Base-by-base conservation (phyloP, 2,113 vertebrate genomes). In the Mormyrus lacerda region DNA sequence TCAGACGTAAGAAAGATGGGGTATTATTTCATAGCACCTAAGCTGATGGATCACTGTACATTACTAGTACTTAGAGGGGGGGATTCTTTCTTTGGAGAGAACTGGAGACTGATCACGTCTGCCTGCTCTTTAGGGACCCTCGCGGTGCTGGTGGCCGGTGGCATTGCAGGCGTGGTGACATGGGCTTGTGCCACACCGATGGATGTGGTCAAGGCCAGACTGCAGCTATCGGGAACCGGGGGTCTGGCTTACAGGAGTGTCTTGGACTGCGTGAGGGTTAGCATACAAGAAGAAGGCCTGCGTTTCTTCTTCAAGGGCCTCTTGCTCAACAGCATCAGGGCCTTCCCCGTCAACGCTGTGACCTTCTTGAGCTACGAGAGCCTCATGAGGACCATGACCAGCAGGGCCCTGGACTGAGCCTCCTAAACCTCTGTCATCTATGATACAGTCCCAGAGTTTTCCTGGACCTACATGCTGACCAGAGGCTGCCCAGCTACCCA, bases 311-410 rank as follows among this genome's bases (percentile, higher is more conserved):
- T 96, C 91, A 95, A 94, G 88, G 96, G 97, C 0, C 93, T 97
- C 1, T 90, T 94, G 4, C 93, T 97, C 50, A 97, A 97, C 93
- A 95, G 95, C 10, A 76, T 96, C 44, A 95, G 97, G 0, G 97
- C 96, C 13, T 97, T 97, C 84, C 97, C 97, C 0, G 96, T 97
- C 90, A 97, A 97, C 0, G 96, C 97, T 0, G 89, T 96, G 91
- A 97, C 96, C 87, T 97, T 97, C 93, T 94, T 97, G 53, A 95
- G 95, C 92, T 97, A 96, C 0, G 96, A 97, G 90, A 93, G 92
- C 87, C 92, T 97, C 24, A 93, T 97, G 90, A 93, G 89, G 47
- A 8, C 39, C 1, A 91, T 95, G 91, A 95, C n/a, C n/a, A 5
- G 44, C 35, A 47, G 82, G 3, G 35, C 82, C 19, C 6, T 45